Conservation (phyloP, 2,888 invertebrate genomes). For the Bombyx huttoni region DNA sequence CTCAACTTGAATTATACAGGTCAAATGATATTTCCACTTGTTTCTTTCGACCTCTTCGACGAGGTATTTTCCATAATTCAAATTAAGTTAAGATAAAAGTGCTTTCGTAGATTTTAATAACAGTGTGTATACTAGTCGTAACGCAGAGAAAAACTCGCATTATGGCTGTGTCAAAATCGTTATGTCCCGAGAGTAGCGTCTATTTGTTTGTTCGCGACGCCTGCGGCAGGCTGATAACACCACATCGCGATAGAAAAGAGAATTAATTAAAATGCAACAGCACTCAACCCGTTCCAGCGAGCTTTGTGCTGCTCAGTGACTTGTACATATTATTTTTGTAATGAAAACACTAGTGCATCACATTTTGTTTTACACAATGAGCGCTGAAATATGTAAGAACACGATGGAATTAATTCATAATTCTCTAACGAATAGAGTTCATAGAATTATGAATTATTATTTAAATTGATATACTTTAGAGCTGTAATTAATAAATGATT, state of each 20-base stretch:
- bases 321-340: slow-evolving; percentile 35
- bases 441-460: too few relatives aligned
- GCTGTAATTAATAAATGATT: too few relatives aligned
- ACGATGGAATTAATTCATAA: neutral
- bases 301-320: slow-evolving; percentile 38
- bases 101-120: slow-evolving; percentile 8
- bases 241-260: slow-evolving; percentile 67
- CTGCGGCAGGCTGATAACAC: slow-evolving; percentile 60
- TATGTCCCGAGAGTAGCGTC: slow-evolving; percentile 41
- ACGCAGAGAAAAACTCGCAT: slow-evolving; percentile 33
- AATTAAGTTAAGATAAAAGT: neutral
- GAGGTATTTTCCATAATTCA: neutral
- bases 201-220: slow-evolving; percentile 61
- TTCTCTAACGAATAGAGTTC: neutral
- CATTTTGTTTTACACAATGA: slow-evolving; percentile 20
- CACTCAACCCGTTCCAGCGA: slow-evolving; percentile 57
- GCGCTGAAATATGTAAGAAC: slow-evolving; percentile 5
- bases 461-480: too few relatives aligned
- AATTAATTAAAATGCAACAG: slow-evolving; percentile 71
- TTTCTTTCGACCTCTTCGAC: neutral
- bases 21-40: neutral
- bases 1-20: neutral
- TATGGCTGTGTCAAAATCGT: slow-evolving; percentile 50
- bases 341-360: slow-evolving; percentile 24
- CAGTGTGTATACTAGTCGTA: slow-evolving; percentile 15